Evolutionary conservation across 2,113 vertebrate species (phyloP).

Genomic region (Hemichromis elongatus): DNA sequence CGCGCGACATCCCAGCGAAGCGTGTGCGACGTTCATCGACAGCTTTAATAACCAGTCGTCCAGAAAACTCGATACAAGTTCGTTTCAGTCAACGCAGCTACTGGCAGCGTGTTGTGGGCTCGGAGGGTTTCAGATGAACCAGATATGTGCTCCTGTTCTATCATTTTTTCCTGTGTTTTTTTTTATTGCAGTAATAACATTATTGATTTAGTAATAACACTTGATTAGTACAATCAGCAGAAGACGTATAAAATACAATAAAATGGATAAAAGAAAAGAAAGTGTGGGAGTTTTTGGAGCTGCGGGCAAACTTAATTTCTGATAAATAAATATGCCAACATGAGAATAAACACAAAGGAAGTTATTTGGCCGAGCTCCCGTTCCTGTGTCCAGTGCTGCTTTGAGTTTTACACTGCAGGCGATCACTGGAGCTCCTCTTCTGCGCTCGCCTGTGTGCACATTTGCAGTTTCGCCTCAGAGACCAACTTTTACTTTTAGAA

Average conservation of each 20-base stretch:
- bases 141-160: neutral
- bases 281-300: neutral
- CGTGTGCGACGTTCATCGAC: neutral
- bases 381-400: neutral
- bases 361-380: neutral
- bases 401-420: fast-evolving
- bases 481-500: neutral
- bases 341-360: neutral
- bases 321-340: fast-evolving
- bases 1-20: fast-evolving
- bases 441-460: neutral
- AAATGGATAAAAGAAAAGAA: neutral
- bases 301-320: neutral
- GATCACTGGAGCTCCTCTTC: neutral
- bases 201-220: neutral
- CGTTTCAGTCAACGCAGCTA: neutral
- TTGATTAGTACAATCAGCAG: neutral
- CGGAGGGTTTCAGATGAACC: fast-evolving
- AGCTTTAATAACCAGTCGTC: neutral
- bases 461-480: neutral
- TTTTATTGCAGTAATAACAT: neutral
- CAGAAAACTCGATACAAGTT: neutral
- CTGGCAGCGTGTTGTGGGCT: fast-evolving
- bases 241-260: neutral
- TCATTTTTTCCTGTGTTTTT: neutral